phyloP scores from a whole-genome alignment of 2,113 vertebrate genomes.

The Corythaeola cristata region DNA sequence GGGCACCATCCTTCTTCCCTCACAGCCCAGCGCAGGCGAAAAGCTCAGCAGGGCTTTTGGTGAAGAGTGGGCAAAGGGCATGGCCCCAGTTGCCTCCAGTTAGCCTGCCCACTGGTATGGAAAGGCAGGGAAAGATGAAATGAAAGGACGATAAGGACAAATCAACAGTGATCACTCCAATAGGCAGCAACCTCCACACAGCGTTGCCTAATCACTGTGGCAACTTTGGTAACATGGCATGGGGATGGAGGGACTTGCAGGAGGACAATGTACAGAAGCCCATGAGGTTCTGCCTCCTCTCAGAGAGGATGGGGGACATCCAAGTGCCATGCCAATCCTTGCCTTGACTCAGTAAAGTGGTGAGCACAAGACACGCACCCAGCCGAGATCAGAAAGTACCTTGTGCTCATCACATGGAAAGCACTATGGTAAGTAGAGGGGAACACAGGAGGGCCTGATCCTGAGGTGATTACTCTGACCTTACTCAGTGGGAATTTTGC shows the following conservation, averaged over 20 bases:
- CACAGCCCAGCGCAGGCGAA: rapidly evolving
- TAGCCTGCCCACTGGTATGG: not conserved
- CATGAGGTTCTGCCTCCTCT: not conserved
- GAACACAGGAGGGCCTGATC: constrained; percentile 15
- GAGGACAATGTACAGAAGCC: not conserved
- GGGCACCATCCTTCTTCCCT: not conserved
- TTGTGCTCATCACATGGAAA: not conserved
- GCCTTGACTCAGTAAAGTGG: constrained; percentile 7
- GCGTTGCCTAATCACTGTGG: not conserved
- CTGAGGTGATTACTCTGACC: constrained; percentile 48
- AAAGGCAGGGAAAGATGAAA: not conserved
- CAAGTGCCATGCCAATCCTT: not conserved
- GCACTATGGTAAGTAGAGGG: not conserved
- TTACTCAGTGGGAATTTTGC: constrained; percentile 66
- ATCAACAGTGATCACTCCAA: rapidly evolving
- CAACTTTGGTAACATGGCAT: rapidly evolving
- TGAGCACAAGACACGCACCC: not conserved
- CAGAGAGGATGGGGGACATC: not conserved
- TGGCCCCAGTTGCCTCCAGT: not conserved
- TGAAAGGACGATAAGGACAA: not conserved
- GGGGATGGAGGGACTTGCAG: not conserved
- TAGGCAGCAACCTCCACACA: not conserved
- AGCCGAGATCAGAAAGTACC: not conserved
- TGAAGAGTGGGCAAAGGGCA: not conserved
- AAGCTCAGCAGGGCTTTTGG: not conserved